phyloP scores from a whole-genome alignment of 2,113 vertebrate genomes.

The Stegastes partitus region DNA sequence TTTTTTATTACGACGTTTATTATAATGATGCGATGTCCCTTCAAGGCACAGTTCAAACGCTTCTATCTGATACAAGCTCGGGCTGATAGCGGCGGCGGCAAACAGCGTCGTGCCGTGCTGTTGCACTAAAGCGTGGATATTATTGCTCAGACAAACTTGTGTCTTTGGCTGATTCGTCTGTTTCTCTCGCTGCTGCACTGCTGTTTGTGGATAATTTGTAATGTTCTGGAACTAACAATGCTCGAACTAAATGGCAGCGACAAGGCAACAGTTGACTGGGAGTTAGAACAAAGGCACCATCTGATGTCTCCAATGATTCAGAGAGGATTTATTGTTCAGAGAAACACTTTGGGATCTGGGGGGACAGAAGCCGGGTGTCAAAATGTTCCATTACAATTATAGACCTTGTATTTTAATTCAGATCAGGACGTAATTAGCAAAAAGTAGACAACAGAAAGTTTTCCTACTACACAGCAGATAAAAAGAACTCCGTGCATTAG shows the following conservation, averaged over 20 bases:
- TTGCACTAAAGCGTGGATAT: neutral
- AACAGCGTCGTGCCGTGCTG: neutral
- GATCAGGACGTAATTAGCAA: neutral
- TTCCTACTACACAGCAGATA: neutral
- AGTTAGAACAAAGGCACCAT: conserved; percentile 25
- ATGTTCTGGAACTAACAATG: conserved; percentile 18
- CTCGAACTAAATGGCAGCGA: conserved; percentile 22
- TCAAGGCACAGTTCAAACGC: conserved; percentile 55
- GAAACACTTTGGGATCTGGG: conserved; percentile 3
- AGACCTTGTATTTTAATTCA: conserved; percentile 5
- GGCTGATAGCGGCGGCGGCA: neutral
- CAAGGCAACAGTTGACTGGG: conserved; percentile 9
- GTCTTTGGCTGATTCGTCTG: conserved; percentile 16
- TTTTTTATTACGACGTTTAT: conserved; percentile 54
- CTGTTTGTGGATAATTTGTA: conserved; percentile 1
- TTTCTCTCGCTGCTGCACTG: neutral
- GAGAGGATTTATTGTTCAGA: conserved; percentile 32
- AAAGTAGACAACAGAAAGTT: neutral
- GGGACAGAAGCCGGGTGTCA: neutral
- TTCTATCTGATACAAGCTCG: conserved; percentile 13
- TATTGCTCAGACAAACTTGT: conserved; percentile 2
- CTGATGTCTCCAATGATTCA: conserved; percentile 41
- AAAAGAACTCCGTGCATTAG: too few species aligned
- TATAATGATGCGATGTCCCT: conserved; percentile 41
- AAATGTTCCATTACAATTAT: conserved; percentile 19